phyloP scores from a whole-genome alignment of 2,797 vertebrate genomes.

The Chrysocyon brachyurus region DNA sequence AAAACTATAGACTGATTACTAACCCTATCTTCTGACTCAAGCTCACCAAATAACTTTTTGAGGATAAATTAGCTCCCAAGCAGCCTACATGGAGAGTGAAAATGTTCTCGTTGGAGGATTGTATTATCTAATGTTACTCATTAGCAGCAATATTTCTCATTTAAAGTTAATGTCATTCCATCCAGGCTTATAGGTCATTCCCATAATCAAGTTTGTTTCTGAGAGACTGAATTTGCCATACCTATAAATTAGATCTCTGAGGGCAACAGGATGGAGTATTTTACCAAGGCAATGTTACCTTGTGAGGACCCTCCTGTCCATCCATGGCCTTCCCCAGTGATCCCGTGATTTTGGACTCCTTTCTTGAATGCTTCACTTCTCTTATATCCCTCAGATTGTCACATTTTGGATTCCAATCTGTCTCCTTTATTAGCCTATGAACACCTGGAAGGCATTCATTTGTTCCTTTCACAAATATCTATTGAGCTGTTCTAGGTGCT shows the following conservation, averaged over 20 bases:
- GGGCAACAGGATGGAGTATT: not conserved
- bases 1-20: not conserved
- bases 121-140: not conserved
- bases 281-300: not conserved
- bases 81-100: not conserved
- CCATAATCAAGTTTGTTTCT: not conserved
- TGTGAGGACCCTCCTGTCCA: not conserved
- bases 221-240: not conserved
- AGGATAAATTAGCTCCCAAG: not conserved
- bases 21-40: not conserved
- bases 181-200: not conserved
- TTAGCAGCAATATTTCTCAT: not conserved
- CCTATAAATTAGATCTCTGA: not conserved
- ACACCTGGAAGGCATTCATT: not conserved
- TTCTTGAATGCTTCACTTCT: not conserved
- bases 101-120: not conserved
- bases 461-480: not conserved
- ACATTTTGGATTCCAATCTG: not conserved
- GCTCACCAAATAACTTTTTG: not conserved
- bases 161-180: not conserved
- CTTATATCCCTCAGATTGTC: no score
- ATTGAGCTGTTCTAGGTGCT: no score
- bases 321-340: not conserved
- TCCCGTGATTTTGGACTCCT: rapidly evolving
- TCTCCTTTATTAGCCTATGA: no score